Base-by-base conservation (phyloP, 2,797 vertebrate species). In the Sebastes nivosus region DNA sequence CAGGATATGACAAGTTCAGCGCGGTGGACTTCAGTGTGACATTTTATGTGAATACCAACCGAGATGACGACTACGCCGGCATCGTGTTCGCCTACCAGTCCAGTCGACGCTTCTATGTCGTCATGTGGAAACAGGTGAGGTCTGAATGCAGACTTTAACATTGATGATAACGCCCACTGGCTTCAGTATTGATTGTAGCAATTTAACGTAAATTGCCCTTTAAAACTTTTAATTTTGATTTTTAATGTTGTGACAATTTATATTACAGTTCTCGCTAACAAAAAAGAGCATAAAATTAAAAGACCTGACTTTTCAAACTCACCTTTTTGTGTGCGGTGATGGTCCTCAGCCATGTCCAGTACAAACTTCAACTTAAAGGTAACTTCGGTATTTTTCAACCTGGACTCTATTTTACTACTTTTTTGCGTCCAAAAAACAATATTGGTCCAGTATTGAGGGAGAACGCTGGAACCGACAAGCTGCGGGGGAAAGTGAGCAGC, bases 101-200 rank as follows among this genome's bases (percentile, higher is more conserved):
- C 71, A 99, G 97, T 86, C 96, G 96, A 30, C 96, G 97, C 13
- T 99, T 99, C 91, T 99, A 99, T 0, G 98, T 98, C 34, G 96
- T 99, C 18, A 99, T 99, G 98, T 99, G 98, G 98, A 99, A 99
- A 89, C 98, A 99, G 92, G 97, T 98, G 71, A 96, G 74, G 10
- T 16, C n/a, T 54, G 13, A 77, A 68, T 3, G 11, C n/a, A 30
- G 12, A 32, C 11, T 29, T n/a, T 10, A 34, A 64, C 12, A 20
- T 8, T 36, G 13, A 67, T 25, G 18, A 30, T 36, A 20, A 64
- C 14, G 1, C 14, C 9, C 11, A 22, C 0, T 14, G 50, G 46
- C 36, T 52, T 68, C 6, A 61, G 1, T 50, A 55, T 55, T 69
- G 13, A 1, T 3, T 24, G 24, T 16, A 60, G 18, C 25, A 36